These are phyloP conservation scores for Rugalucina vietnamica DNA, from an alignment of 2,888 invertebrate species.

Conservation along the genomic window DNA sequence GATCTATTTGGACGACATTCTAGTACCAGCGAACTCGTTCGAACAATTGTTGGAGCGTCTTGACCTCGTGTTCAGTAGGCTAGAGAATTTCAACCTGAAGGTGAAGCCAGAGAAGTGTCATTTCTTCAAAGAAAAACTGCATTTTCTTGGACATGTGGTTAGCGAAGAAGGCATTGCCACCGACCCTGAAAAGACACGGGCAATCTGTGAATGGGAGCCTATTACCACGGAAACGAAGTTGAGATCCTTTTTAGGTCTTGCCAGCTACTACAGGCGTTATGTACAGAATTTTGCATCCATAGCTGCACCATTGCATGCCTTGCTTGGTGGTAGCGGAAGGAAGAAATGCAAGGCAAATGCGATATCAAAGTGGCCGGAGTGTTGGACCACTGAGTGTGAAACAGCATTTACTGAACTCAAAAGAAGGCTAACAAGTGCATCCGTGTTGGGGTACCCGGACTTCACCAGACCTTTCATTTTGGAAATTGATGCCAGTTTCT, in stretches of 20 bases:
- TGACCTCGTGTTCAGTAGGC: slow-evolving; percentile 43
- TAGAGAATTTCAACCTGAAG: slow-evolving; percentile 47
- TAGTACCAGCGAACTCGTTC: slow-evolving; percentile 43
- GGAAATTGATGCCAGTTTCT: slow-evolving; percentile 58
- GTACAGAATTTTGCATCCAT: slow-evolving; percentile 38
- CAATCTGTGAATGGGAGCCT: slow-evolving; percentile 52
- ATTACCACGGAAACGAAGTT: neutral
- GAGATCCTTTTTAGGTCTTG: slow-evolving; percentile 8
- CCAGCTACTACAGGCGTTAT: slow-evolving; percentile 25
- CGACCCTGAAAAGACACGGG: slow-evolving; percentile 50
- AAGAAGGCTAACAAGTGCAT: slow-evolving; percentile 34
- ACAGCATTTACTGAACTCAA: slow-evolving; percentile 49
- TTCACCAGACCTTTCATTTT: slow-evolving; percentile 53
- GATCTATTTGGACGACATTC: slow-evolving; percentile 65
- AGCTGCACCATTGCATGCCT: slow-evolving; percentile 18
- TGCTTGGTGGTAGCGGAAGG: neutral
- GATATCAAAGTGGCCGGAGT: neutral
- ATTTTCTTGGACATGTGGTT: slow-evolving; percentile 32
- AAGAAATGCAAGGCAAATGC: neutral
- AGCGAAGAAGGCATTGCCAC: slow-evolving; percentile 37
- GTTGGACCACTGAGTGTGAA: slow-evolving; percentile 32
- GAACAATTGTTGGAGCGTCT: slow-evolving; percentile 44
- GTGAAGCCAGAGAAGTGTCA: slow-evolving; percentile 51
- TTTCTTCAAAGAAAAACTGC: slow-evolving; percentile 32
- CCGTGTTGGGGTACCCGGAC: slow-evolving; percentile 58